Conservation (phyloP, 2,113 vertebrate species). For the Paracanthobrama guichenoti region DNA sequence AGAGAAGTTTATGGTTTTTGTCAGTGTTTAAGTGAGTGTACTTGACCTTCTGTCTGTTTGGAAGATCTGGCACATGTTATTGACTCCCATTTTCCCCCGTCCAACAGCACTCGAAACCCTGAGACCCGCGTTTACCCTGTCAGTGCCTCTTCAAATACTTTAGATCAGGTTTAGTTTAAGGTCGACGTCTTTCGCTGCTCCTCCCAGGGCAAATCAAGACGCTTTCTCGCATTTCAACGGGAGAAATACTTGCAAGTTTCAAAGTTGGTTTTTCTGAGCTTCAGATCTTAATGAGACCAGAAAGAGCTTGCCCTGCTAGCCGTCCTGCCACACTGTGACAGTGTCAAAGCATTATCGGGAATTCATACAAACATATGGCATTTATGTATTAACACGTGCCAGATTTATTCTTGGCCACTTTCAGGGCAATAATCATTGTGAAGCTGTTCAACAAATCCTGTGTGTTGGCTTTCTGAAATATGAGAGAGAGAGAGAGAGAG, state of each 20-base stretch:
- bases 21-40: slow-evolving; percentile 55
- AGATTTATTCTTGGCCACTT: slow-evolving; percentile 56
- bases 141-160: slow-evolving; percentile 49
- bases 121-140: slow-evolving; percentile 47
- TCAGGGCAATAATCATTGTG: slow-evolving; percentile 50
- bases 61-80: slow-evolving; percentile 63
- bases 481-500: not conserved
- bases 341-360: slow-evolving; percentile 53
- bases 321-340: slow-evolving; percentile 46
- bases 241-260: slow-evolving; percentile 54
- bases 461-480: slow-evolving; percentile 34
- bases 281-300: slow-evolving; percentile 28
- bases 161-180: slow-evolving; percentile 52
- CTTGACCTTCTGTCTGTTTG: slow-evolving; percentile 59
- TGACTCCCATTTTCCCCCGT: slow-evolving; percentile 49
- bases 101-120: slow-evolving; percentile 46
- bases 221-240: slow-evolving; percentile 51
- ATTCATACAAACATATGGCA: slow-evolving; percentile 60
- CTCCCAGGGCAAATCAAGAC: slow-evolving; percentile 27
- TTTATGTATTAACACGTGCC: slow-evolving; percentile 58
- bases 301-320: slow-evolving; percentile 21
- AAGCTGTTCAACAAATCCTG: slow-evolving; percentile 51
- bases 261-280: slow-evolving; percentile 46
- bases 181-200: slow-evolving; percentile 53
- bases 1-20: slow-evolving; percentile 50